Evolutionary conservation across 2,888 invertebrate genomes (phyloP), one percentile per base, ranked within the genome.

Genomic region (Plebejus melissa): DNA sequence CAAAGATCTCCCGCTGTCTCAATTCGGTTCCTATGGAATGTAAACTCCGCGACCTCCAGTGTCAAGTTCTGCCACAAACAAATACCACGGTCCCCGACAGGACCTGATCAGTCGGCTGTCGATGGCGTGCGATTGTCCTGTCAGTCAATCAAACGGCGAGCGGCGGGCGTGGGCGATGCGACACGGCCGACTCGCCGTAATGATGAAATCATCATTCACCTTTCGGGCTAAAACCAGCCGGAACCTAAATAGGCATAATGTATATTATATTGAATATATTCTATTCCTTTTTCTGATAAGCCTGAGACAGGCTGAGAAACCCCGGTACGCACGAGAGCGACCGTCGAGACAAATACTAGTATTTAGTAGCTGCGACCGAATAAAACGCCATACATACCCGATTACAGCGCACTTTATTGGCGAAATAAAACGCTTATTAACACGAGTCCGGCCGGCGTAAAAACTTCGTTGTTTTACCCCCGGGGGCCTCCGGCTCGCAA

Each of bases 401-500:
- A 72, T 50, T 28, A 50, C 28, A 16, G 16, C 46, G 54, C 22
- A 50, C 28, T 71, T 11, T 50, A 32, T n/a, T 28, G 54, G 4
- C 7, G 11, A 72, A 72, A 72, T 72, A 72, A 72, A 72, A 72
- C 46, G 50, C 50, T 72, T 72, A 75, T 71, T 70, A 71, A 75
- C 71, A 75, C 58, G 60, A 71, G 57, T 41, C 41, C 54, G 70
- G 74, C 13, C 69, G 74, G 80, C 87, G 88, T 87, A 90, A 88
- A 90, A 90, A 89, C 81, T 89, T 87, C 87, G 89, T 90, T 90
- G 90, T 91, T 89, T 90, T 87, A 88, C 84, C 81, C 83, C 79
- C 79, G 83, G 80, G 83, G 86, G 86, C 87, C 86, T 86, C 84
- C 82, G 32, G 32, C 32, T 32, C 32, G 32, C 83, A 86, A 90